phyloP scores from a whole-genome alignment of 2,113 vertebrate species.

The Harpagus bidentatus region DNA sequence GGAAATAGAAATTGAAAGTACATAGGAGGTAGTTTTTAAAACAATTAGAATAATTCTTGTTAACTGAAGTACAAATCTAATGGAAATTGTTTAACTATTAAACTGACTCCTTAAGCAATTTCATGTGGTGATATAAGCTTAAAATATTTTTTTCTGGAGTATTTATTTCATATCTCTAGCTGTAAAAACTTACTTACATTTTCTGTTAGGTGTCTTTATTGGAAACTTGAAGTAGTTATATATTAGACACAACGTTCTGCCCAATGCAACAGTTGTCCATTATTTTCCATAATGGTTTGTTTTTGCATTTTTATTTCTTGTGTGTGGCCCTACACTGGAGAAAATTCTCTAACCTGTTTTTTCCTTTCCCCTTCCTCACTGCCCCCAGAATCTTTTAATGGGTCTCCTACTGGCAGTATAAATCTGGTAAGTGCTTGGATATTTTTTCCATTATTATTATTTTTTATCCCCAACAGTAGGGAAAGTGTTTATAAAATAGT shows the following conservation, averaged over 20 bases:
- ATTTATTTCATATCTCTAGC: not conserved
- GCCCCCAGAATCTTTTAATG: constrained; percentile 91
- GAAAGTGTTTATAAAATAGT: not conserved
- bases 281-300: not conserved
- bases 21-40: not conserved
- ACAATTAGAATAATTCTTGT: not conserved
- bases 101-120: not conserved
- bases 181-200: not conserved
- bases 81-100: not conserved
- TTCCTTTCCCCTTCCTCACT: not conserved
- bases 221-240: not conserved
- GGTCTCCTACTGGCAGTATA: constrained; percentile 95
- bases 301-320: not conserved
- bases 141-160: not conserved
- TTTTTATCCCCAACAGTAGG: not conserved
- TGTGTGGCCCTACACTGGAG: not conserved
- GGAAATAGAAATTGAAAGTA: not conserved
- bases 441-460: not conserved
- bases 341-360: constrained; percentile 41
- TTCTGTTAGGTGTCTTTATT: not conserved
- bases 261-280: not conserved
- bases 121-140: not conserved
- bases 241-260: not conserved
- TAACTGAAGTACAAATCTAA: not conserved
- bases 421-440: constrained; percentile 83